These are phyloP conservation scores for Drosophila azteca DNA, from an alignment of 1,140 invertebrate genomes.

Conservation along the genomic window DNA sequence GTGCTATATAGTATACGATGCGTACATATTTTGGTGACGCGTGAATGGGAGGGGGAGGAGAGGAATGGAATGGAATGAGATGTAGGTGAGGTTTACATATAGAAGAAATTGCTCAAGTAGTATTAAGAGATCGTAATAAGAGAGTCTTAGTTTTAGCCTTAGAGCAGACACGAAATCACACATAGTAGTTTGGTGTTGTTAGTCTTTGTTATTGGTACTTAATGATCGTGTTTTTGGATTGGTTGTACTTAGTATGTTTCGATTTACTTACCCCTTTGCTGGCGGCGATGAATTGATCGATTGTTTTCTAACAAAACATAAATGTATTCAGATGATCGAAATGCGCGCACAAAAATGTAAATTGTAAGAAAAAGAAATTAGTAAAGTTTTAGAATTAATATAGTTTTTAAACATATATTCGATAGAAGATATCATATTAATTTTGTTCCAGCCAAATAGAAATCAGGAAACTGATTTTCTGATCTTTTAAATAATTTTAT, in stretches of 20 bases:
- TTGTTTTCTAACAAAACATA: slow-evolving; percentile 79
- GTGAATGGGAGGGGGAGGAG: slow-evolving; percentile 26
- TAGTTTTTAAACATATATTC: slow-evolving; percentile 9
- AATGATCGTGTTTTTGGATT: slow-evolving; percentile 26
- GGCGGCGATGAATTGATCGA: slow-evolving; percentile 79
- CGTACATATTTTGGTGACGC: slow-evolving; percentile 16
- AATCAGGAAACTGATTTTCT: slow-evolving; percentile 1
- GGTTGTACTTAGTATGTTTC: slow-evolving; percentile 31
- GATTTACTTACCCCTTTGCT: slow-evolving; percentile 71
- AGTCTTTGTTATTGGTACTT: slow-evolving; percentile 9
- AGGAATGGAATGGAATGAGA: slow-evolving; percentile 42
- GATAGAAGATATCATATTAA: slow-evolving; percentile 15
- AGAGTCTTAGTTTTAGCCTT: slow-evolving; percentile 29
- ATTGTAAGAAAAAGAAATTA: slow-evolving; percentile 81
- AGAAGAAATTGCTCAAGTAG: slow-evolving; percentile 32
- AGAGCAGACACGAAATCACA: slow-evolving; percentile 7
- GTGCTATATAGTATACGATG: slow-evolving; percentile 47
- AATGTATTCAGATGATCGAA: slow-evolving; percentile 71
- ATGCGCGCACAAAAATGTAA: slow-evolving; percentile 71
- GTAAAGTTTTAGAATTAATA: slow-evolving; percentile 54
- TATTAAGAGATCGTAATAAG: slow-evolving; percentile 26
- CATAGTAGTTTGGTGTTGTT: slow-evolving; percentile 17
- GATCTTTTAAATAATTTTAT: neutral
- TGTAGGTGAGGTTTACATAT: slow-evolving; percentile 33
- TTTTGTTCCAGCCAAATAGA: slow-evolving; percentile 16